Evolutionary conservation across 2,113 vertebrate genomes (phyloP).

Genomic region (Trachemys scripta): DNA sequence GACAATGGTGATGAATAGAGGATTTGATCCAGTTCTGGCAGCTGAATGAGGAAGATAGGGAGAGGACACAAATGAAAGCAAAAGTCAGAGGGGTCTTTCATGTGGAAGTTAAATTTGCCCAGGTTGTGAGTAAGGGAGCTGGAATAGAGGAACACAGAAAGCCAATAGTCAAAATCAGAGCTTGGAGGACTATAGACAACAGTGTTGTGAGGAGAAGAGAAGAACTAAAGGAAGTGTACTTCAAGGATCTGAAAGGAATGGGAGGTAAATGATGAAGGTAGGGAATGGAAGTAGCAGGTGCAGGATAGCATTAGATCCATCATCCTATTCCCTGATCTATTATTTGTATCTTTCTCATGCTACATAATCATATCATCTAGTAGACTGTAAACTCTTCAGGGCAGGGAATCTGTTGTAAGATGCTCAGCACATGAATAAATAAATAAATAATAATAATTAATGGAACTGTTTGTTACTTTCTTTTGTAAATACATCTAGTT

Average conservation of each 20-base stretch:
- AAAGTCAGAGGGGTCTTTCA: background rate
- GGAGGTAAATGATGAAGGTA: background rate
- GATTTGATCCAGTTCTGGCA: background rate
- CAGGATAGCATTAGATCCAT: background rate
- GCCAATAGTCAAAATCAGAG: background rate
- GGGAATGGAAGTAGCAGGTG: background rate
- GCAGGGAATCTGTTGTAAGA: background rate
- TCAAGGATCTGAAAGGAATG: background rate
- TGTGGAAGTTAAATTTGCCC: background rate
- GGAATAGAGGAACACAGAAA: background rate
- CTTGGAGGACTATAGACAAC: background rate
- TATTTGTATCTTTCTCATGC: background rate
- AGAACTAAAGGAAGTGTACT: background rate
- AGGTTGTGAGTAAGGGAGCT: background rate
- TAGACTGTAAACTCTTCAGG: background rate
- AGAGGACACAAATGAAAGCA: background rate
- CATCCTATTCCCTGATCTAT: background rate
- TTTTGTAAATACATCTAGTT: background rate
- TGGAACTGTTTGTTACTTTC: background rate
- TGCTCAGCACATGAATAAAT: background rate
- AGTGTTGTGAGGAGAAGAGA: background rate
- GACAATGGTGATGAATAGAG: conserved; percentile 21
- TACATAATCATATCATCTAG: background rate
- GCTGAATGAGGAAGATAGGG: conserved; percentile 9
- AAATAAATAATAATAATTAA: background rate